Conservation (phyloP, 2,888 invertebrate species). For the Fragum fragum region DNA sequence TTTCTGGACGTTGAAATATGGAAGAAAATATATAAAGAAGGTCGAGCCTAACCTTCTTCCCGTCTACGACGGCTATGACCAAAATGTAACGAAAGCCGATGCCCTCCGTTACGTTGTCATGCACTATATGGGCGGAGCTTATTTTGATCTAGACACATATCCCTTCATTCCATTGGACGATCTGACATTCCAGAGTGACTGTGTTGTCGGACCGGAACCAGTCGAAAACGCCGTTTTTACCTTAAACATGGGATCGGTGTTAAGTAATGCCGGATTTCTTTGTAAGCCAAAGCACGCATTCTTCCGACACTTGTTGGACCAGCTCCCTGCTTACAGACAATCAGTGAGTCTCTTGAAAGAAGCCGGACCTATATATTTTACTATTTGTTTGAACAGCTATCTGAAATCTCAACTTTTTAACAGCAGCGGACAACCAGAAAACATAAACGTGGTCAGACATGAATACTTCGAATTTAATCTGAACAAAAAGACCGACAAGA, state of each 20-base stretch:
- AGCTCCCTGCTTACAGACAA: background rate
- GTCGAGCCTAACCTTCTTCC: background rate
- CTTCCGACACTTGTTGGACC: constrained; percentile 2
- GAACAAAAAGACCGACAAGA: background rate
- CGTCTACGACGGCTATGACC: background rate
- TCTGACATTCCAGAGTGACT: background rate
- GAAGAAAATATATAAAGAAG: background rate
- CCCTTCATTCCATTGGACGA: background rate
- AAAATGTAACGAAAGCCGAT: background rate
- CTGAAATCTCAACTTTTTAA: background rate
- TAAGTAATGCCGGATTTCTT: constrained; percentile 1
- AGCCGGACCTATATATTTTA: constrained; percentile 1
- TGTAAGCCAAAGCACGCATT: constrained; percentile 15
- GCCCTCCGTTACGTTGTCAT: constrained; percentile 11
- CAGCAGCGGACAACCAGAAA: background rate
- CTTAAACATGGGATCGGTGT: background rate
- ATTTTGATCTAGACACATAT: constrained; percentile 7
- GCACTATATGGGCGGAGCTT: constrained; percentile 16
- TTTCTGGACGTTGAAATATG: constrained; percentile 9
- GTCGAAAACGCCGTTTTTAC: constrained; percentile 9
- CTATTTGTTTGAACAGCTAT: background rate
- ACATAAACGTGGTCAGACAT: background rate
- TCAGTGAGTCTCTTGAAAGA: background rate
- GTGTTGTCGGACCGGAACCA: constrained; percentile 18
- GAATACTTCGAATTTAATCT: background rate